phyloP scores from a whole-genome alignment of 2,888 invertebrate genomes.

The Dasysyrphus albostriatus region DNA sequence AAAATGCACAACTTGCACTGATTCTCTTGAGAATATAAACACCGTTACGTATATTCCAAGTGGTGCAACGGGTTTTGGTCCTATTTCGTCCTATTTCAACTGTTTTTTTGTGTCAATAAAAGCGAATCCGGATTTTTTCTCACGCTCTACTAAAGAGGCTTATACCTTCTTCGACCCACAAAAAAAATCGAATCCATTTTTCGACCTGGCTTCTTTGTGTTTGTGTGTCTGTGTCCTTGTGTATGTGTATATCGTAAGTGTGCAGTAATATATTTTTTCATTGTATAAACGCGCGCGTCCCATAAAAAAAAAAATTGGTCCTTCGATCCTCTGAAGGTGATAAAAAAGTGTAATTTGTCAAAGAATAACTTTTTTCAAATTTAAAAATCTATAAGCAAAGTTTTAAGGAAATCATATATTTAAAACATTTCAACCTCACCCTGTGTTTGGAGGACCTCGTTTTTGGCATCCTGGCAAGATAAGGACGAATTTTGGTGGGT shows the following conservation, averaged over 20 bases:
- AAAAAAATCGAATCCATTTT: conserved; percentile 57
- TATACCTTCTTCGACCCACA: conserved; percentile 24
- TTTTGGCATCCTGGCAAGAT: conserved; percentile 23
- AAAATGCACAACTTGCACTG: conserved; percentile 49
- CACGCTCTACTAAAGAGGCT: conserved; percentile 33
- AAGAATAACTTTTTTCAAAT: neutral
- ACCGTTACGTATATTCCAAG: conserved; percentile 16
- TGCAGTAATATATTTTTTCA: conserved; percentile 14
- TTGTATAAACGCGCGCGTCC: conserved; percentile 53
- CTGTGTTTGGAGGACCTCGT: neutral
- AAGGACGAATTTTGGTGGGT: conserved; percentile 51
- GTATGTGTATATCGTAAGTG: conserved; percentile 6
- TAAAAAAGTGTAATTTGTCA: conserved; percentile 27
- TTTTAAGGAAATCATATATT: neutral
- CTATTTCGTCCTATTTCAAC: conserved; percentile 30
- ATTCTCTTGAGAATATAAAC: conserved; percentile 5
- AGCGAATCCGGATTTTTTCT: conserved; percentile 50
- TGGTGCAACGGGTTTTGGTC: conserved; percentile 12
- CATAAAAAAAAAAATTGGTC: conserved; percentile 3
- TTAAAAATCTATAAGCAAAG: neutral
- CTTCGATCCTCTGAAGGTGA: conserved; percentile 20
- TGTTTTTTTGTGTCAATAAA: conserved; percentile 41
- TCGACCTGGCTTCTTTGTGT: neutral
- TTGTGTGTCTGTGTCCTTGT: conserved; percentile 15
- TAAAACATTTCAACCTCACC: neutral